These are phyloP conservation scores for Pyrgus malvae DNA, from an alignment of 2,888 invertebrate species.

Conservation along the genomic window DNA sequence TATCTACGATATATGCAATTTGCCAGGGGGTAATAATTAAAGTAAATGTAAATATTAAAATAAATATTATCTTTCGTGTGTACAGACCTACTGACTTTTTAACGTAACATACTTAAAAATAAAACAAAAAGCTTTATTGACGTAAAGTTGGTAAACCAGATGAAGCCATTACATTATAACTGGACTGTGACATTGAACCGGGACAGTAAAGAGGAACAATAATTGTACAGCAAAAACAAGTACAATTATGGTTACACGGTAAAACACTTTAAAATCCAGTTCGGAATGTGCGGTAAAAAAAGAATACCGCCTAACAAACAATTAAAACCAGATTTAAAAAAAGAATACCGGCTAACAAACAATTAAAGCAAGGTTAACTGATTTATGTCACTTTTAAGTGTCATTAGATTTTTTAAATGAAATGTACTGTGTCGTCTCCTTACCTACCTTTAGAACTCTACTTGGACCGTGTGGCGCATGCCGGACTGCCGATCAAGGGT, in stretches of 20 bases:
- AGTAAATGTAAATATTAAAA: too few relatives aligned
- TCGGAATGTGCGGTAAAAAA: background rate
- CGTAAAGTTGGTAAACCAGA: background rate
- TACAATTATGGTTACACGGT: constrained; percentile 14
- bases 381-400: too few relatives aligned
- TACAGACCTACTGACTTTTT: background rate
- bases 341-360: background rate
- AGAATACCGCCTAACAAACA: background rate
- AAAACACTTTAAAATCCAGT: constrained; percentile 6
- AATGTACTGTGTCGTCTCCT: too few relatives aligned
- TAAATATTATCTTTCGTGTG: too few relatives aligned
- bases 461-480: too few relatives aligned
- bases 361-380: too few relatives aligned
- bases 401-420: too few relatives aligned
- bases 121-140: background rate
- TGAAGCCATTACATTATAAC: constrained; percentile 10
- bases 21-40: too few relatives aligned
- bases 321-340: too few relatives aligned
- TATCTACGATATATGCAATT: too few relatives aligned
- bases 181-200: constrained; percentile 9
- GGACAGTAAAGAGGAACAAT: background rate
- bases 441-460: too few relatives aligned
- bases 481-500: too few relatives aligned
- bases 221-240: constrained; percentile 14
- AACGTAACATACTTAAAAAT: background rate